Conservation (phyloP, 1,140 invertebrate species). For the Bombus difficillimus region DNA sequence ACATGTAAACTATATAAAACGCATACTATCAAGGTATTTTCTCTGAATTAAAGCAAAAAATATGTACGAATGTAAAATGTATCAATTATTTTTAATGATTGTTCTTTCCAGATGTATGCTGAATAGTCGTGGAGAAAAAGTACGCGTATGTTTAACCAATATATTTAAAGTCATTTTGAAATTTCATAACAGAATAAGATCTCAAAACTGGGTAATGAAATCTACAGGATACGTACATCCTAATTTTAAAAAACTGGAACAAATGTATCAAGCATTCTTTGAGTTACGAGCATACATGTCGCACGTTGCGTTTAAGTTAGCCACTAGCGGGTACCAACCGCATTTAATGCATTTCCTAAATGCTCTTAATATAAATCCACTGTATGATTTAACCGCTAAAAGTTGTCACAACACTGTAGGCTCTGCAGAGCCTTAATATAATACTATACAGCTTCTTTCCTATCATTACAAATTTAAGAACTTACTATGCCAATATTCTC, state of each 20-base stretch:
- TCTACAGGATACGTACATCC: slow-evolving; percentile 68
- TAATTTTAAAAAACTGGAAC: slow-evolving; percentile 76
- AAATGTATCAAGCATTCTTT: slow-evolving; percentile 79
- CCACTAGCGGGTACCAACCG: slow-evolving; percentile 79
- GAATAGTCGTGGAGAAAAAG: slow-evolving; percentile 86
- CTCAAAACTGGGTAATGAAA: slow-evolving; percentile 70
- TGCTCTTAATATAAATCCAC: slow-evolving; percentile 80
- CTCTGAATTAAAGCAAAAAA: background rate
- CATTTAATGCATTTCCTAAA: slow-evolving; percentile 80
- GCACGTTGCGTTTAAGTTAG: slow-evolving; percentile 78
- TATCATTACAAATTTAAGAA: background rate
- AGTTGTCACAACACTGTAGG: background rate
- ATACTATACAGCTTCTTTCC: background rate
- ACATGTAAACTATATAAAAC: slow-evolving; percentile 88
- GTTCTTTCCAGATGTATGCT: slow-evolving; percentile 85
- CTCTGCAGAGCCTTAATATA: background rate
- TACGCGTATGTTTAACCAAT: slow-evolving; percentile 86
- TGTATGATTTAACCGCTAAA: slow-evolving; percentile 74
- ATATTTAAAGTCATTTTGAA: slow-evolving; percentile 88
- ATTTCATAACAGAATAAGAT: slow-evolving; percentile 85
- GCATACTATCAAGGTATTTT: slow-evolving; percentile 84
- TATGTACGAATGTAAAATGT: too few relatives aligned
- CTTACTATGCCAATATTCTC: background rate
- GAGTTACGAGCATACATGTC: slow-evolving; percentile 77
- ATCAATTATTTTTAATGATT: too few relatives aligned